phyloP scores from a whole-genome alignment of 1,140 invertebrate genomes.

The Bombus fervidus region DNA sequence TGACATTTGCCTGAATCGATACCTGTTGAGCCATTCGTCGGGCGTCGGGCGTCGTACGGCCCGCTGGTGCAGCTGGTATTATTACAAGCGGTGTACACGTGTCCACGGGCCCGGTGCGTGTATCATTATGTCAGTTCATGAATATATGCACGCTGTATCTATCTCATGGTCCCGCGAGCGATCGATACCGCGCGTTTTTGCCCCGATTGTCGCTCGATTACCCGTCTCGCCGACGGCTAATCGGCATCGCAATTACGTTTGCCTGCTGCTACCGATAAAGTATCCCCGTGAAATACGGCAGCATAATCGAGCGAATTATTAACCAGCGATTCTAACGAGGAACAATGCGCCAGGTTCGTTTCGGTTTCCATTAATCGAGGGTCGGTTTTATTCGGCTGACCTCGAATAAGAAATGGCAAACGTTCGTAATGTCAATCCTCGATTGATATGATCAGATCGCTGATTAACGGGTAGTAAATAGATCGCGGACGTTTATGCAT shows the following conservation, averaged over 20 bases:
- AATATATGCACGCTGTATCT: constrained; percentile 44
- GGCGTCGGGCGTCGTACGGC: not conserved
- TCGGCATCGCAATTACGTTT: constrained; percentile 14
- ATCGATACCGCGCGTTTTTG: constrained; percentile 42
- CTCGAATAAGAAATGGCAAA: not conserved
- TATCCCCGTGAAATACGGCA: not conserved
- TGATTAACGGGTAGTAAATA: not conserved
- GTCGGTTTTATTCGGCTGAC: not conserved
- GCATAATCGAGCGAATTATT: not conserved
- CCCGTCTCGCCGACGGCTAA: not conserved
- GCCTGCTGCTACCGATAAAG: not conserved
- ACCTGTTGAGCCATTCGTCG: constrained; percentile 61
- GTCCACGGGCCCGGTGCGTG: constrained; percentile 16
- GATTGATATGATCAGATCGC: not conserved
- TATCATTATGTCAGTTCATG: constrained; percentile 56
- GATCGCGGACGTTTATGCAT: not conserved
- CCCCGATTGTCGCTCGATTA: not conserved
- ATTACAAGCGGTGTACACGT: constrained; percentile 39
- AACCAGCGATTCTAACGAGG: not conserved
- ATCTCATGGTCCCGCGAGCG: constrained; percentile 1
- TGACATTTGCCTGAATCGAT: constrained; percentile 61
- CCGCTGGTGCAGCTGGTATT: not conserved
- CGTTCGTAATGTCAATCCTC: not conserved
- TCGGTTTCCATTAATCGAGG: constrained; percentile 27
- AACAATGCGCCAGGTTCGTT: not conserved